Evolutionary conservation across 2,888 invertebrate species (phyloP), one percentile per base, ranked within the genome.

Genomic region (Watsonalla cultraria): DNA sequence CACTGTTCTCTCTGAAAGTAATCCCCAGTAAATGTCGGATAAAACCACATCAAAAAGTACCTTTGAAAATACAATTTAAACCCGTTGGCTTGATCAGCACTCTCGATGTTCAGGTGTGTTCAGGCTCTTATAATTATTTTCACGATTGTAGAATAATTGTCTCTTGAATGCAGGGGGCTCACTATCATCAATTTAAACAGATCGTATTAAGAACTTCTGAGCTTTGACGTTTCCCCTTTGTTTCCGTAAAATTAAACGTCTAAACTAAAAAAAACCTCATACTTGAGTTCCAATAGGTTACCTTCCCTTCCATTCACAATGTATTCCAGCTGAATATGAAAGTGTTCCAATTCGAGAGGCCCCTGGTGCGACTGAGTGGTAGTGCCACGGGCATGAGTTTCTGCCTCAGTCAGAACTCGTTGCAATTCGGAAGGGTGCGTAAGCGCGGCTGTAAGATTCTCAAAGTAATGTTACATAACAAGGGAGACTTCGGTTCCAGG

Each of bases 401-500:
- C 7, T 71, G 70, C 52, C 79, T 90, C 50, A 90, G 82, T 59
- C 88, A 88, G 61, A 82, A 81, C 58, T 88, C 90, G 0, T 64
- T 90, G 52, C 90, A 90, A 61, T 90, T 90, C 58, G 90, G 90
- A 6, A 78, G 86, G 54, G 88, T 90, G 46, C 81, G 90, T 42
- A 86, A 82, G 61, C 80, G 81, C 0, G 88, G 86, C 0, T 82
- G 83, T 65, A 90, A 86, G 65, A 80, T 82, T 65, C 67, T 90
- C 7, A 89, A 88, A 70, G 83, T 90, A 11, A 86, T 90, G 89
- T 72, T 90, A 34, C 62, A 76, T 35, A 90, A 90, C 61, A 82
- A 85, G 57, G 90, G 90, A 37, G 86, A 90, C 60, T 87, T 85
- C 62, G 84, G 84, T 34, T 72, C 90, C n/a, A 84, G 82, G 90